Evolutionary conservation across 2,113 vertebrate genomes (phyloP).

Genomic region (Lichenostomus cassidix): DNA sequence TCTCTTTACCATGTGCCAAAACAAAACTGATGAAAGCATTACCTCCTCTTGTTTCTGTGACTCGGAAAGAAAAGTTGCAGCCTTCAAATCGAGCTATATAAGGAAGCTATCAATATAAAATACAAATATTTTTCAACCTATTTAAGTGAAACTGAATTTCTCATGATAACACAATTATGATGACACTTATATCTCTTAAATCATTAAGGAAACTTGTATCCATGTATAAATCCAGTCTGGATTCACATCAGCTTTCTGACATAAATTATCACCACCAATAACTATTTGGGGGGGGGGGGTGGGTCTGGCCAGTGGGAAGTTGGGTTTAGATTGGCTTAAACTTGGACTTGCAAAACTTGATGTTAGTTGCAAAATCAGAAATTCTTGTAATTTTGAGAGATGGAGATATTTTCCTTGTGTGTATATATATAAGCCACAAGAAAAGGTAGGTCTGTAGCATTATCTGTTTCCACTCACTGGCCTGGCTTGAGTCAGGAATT

Average conservation of each 20-base stretch:
- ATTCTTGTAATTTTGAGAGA: background rate
- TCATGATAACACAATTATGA: background rate
- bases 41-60: background rate
- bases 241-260: background rate
- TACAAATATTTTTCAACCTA: background rate
- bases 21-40: background rate
- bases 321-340: background rate
- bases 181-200: background rate
- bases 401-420: too few species aligned
- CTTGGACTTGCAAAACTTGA: background rate
- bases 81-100: background rate
- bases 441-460: background rate
- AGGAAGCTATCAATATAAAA: background rate
- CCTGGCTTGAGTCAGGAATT: background rate
- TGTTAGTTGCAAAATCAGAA: background rate
- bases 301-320: background rate
- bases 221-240: background rate
- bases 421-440: background rate
- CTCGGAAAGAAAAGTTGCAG: background rate
- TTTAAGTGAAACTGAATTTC: background rate
- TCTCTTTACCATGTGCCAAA: background rate
- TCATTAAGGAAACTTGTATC: background rate
- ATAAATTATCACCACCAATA: background rate
- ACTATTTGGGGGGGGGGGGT: background rate
- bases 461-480: constrained; percentile 16